Evolutionary conservation across 2,797 vertebrate genomes (phyloP), one percentile per base, ranked within the genome.

Genomic region (Catharus ustulatus): DNA sequence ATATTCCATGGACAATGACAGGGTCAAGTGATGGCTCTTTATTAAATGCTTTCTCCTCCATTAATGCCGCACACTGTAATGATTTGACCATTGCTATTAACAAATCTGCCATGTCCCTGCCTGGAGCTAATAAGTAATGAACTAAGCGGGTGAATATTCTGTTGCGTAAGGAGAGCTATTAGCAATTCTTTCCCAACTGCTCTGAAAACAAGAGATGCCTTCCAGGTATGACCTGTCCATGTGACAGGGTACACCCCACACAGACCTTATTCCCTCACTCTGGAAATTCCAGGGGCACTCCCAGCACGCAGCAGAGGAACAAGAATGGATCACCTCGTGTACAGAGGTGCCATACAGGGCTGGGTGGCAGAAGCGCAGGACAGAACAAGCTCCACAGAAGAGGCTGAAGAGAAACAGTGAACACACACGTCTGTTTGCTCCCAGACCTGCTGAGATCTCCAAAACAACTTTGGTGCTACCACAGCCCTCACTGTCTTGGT

Each of bases 51-150:
- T 97, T 97, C 92, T 96, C 93, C 90, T 95, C 86, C 92, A 97
- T 84, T 96, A 96, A 94, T 71, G 95, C 91, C 93, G 87, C 86
- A 96, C 86, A 79, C 55, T 87, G 61, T 96, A 97, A 97, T 90
- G 95, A 92, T 90, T 20, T 93, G 94, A 84, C 89, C 92, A 96
- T 95, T 94, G 95, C 84, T 94, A 97, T 95, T 95, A 97, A 94
- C 96, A 87, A 95, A 93, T 90, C 96, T 96, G 95, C 73, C 49
- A 74, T 55, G 97, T 95, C 94, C 93, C 97, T 93, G 97, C 97
- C 97, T 91, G 92, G 19, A 97, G 97, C 97, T 97, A 97, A 46
- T 43, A 94, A 95, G 96, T 96, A 98, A 98, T 97, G 95, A 98
- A 97, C 96, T 91, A 97, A 95, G 87, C n/a, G 20, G 89, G 52